A percentile compares a stretch with the other conserved stretches of the same genome.
Conservation (phyloP, 2,888 invertebrate genomes). For the Euplexia lucipara region DNA sequence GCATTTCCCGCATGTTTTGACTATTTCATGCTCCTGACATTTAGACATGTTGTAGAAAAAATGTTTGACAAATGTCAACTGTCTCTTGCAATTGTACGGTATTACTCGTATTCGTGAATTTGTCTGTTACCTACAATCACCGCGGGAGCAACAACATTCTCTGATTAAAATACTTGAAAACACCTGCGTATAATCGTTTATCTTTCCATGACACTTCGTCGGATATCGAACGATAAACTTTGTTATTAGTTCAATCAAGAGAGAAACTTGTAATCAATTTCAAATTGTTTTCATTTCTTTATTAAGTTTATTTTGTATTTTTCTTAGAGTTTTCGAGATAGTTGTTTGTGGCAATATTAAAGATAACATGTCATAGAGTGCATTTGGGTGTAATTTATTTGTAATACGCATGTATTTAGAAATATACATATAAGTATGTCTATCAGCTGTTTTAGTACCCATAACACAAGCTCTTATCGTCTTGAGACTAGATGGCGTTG, state of each 20-base stretch:
- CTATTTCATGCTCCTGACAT: constrained; percentile 24
- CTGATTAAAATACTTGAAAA: constrained; percentile 74
- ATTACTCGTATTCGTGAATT: neutral
- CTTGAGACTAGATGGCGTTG: too few relatives aligned
- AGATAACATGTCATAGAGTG: neutral
- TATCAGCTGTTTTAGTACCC: too few relatives aligned
- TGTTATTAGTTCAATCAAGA: constrained; percentile 72
- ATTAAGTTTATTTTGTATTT: constrained; percentile 36
- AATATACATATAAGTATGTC: too few relatives aligned
- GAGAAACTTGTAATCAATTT: constrained; percentile 69
- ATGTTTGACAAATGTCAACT: constrained; percentile 20
- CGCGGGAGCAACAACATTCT: constrained; percentile 54
- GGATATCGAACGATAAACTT: constrained; percentile 74
- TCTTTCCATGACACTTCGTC: constrained; percentile 73
- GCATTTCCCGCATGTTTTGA: constrained; percentile 34
- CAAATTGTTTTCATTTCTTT: constrained; percentile 57
- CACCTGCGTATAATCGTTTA: constrained; percentile 77
- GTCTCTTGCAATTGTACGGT: constrained; percentile 2
- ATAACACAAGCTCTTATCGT: too few relatives aligned
- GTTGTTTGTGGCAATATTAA: neutral
- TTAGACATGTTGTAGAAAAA: constrained; percentile 30
- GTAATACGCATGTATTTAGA: too few relatives aligned
- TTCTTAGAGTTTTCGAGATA: constrained; percentile 14
- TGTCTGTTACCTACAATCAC: constrained; percentile 25
- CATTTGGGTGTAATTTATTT: too few relatives aligned